Conservation (phyloP, 2,113 vertebrate genomes). For the Synchiropus splendidus region DNA sequence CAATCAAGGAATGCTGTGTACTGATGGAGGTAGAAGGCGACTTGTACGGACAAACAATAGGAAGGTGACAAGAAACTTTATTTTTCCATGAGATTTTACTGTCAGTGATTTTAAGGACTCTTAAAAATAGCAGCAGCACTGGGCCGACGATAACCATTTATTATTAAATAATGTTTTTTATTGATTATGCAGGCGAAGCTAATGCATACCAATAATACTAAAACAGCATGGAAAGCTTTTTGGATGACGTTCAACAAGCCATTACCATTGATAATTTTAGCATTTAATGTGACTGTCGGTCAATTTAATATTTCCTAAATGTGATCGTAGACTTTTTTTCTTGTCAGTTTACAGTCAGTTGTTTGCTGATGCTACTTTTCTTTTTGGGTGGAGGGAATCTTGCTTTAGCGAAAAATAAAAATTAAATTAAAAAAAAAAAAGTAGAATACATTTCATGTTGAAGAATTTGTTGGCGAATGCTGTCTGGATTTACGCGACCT, state of each 20-base stretch:
- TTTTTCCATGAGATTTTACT: too few species aligned
- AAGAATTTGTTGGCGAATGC: constrained; percentile 16
- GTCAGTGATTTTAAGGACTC: not conserved
- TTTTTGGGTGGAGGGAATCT: too few species aligned
- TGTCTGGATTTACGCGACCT: too few species aligned
- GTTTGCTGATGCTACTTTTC: not conserved
- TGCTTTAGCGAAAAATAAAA: too few species aligned
- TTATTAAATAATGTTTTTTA: constrained; percentile 6
- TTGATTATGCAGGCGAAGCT: constrained; percentile 8
- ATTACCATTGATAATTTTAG: constrained; percentile 14
- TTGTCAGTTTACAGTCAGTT: constrained; percentile 1
- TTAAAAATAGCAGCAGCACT: not conserved
- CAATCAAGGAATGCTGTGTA: too few species aligned
- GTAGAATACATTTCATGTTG: not conserved
- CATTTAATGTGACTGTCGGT: constrained; percentile 18
- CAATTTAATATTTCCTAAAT: constrained; percentile 9
- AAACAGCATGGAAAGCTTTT: constrained; percentile 15
- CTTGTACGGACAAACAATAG: too few species aligned
- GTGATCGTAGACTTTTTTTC: not conserved
- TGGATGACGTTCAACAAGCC: constrained; percentile 13
- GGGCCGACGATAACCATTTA: not conserved
- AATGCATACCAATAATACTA: constrained; percentile 15
- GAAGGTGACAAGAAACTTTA: too few species aligned
- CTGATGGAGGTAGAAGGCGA: too few species aligned
- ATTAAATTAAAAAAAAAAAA: too few species aligned